Conservation (phyloP, 2,888 invertebrate genomes). For the Drosophila histrio region DNA sequence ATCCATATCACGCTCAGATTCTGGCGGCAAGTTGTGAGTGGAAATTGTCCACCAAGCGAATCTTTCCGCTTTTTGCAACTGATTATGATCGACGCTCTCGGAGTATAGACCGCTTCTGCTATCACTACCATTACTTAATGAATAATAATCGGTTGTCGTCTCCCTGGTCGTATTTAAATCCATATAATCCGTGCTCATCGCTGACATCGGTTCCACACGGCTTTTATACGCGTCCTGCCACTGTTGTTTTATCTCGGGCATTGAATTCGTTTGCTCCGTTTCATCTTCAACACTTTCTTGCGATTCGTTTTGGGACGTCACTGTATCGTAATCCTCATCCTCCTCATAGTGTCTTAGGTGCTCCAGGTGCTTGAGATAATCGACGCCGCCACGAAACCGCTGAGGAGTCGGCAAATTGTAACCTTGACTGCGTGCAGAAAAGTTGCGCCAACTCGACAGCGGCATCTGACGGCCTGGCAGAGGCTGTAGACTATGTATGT, state of each 20-base stretch:
- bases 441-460: not conserved
- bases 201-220: not conserved
- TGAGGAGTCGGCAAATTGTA: not conserved
- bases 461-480: not conserved
- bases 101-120: not conserved
- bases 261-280: not conserved
- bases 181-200: not conserved
- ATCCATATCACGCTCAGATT: slow-evolving; percentile 8
- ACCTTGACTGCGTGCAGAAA: not conserved
- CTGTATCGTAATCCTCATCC: not conserved
- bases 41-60: slow-evolving; percentile 5
- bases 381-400: slow-evolving; percentile 34
- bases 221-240: not conserved
- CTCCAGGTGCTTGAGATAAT: not conserved
- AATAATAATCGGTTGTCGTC: slow-evolving; percentile 1
- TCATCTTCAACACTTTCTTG: not conserved
- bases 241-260: not conserved
- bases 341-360: not conserved
- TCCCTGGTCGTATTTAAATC: not conserved
- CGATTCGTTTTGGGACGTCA: not conserved
- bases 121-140: not conserved
- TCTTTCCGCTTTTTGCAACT: not conserved
- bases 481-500: not conserved
- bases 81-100: not conserved
- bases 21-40: not conserved